Evolutionary conservation across 2,113 vertebrate genomes (phyloP).

Genomic region (Engystomops pustulosus): DNA sequence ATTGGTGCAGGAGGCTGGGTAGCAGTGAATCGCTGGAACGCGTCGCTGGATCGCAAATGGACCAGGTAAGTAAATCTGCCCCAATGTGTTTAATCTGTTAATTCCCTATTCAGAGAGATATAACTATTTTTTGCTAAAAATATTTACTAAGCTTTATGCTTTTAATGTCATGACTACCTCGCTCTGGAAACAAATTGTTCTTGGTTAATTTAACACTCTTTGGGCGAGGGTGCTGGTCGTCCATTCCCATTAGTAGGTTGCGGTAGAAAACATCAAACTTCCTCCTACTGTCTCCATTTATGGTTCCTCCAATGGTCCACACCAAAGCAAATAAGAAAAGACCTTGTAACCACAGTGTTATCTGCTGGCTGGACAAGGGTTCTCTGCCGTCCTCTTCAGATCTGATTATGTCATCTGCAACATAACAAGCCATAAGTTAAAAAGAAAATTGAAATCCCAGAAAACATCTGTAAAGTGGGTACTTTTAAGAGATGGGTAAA

Average conservation of each 20-base stretch:
- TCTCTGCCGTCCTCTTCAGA: conserved; percentile 65
- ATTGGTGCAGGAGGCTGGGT: no score
- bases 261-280: conserved; percentile 90
- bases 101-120: no score
- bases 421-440: neutral
- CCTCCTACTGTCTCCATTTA: conserved; percentile 81
- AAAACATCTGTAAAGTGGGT: neutral
- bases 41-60: no score
- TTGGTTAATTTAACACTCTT: conserved; percentile 83
- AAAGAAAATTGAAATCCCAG: neutral
- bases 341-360: conserved; percentile 85
- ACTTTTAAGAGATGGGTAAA: no score
- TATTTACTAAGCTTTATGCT: no score
- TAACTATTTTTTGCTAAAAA: no score
- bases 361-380: conserved; percentile 79
- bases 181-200: conserved; percentile 84
- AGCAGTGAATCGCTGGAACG: no score
- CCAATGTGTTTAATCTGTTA: no score
- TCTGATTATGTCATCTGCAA: conserved; percentile 82
- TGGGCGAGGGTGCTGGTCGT: conserved; percentile 78
- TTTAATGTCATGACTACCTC: conserved; percentile 77
- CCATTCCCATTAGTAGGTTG: conserved; percentile 76
- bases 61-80: no score
- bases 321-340: conserved; percentile 88
- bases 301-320: conserved; percentile 86